Evolutionary conservation across 2,113 vertebrate species (phyloP).

Genomic region (Rhea americana): DNA sequence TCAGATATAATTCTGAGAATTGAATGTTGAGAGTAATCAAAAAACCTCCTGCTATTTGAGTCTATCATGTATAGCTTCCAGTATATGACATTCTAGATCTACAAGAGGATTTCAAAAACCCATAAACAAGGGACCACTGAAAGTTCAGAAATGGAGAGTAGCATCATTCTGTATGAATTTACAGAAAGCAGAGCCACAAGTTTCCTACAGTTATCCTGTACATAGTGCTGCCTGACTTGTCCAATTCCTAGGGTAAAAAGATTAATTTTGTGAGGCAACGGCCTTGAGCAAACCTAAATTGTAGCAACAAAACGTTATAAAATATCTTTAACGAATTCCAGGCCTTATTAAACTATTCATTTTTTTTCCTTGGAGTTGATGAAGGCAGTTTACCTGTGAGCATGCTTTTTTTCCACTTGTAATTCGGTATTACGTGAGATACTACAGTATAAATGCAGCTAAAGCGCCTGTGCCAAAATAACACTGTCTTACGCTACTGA

Average conservation of each 20-base stretch:
- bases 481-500: accelerated
- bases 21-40: no score
- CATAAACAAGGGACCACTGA: not conserved
- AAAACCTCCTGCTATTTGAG: not conserved
- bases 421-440: not conserved
- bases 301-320: not conserved
- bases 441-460: accelerated
- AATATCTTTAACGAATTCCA: not conserved
- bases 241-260: not conserved
- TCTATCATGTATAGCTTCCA: accelerated
- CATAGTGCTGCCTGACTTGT: not conserved
- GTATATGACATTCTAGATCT: accelerated
- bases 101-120: not conserved
- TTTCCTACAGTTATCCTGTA: not conserved
- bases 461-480: accelerated
- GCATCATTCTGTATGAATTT: not conserved
- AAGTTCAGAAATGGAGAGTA: not conserved
- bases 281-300: accelerated
- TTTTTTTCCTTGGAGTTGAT: not conserved
- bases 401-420: not conserved
- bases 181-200: not conserved
- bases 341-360: not conserved
- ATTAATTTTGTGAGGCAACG: not conserved
- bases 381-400: not conserved
- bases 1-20: not conserved